phyloP scores from a whole-genome alignment of 2,888 invertebrate genomes.

The Melanargia galathea region DNA sequence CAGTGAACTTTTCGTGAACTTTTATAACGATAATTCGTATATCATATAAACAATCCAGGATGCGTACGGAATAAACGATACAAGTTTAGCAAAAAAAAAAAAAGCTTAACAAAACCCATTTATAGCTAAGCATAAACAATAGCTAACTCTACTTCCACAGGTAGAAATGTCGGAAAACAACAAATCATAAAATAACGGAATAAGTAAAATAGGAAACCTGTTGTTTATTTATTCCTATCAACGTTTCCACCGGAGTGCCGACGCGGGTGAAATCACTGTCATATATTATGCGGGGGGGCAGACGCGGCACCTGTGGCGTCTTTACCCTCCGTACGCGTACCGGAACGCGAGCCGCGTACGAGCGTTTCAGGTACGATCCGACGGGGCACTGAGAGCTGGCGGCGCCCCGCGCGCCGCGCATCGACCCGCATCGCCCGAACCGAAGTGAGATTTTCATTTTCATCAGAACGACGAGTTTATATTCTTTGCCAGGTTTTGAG shows the following conservation, averaged over 20 bases:
- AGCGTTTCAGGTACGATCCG: constrained; percentile 54
- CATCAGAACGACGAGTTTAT: constrained; percentile 22
- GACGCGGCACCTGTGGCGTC: constrained; percentile 66
- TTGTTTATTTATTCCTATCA: constrained; percentile 45
- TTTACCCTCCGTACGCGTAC: constrained; percentile 54
- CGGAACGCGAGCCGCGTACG: constrained; percentile 43
- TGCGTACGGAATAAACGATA: not conserved
- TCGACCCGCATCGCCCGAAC: constrained; percentile 50
- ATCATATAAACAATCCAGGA: not conserved
- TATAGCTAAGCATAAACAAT: constrained; percentile 40
- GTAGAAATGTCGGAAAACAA: constrained; percentile 12
- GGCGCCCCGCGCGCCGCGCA: constrained; percentile 56
- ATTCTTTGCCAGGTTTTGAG: constrained; percentile 25
- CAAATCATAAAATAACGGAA: constrained; percentile 39
- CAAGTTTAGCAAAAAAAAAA: not conserved
- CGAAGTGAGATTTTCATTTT: constrained; percentile 29
- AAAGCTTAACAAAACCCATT: constrained; percentile 43
- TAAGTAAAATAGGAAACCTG: constrained; percentile 11
- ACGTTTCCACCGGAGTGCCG: constrained; percentile 57
- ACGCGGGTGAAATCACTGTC: constrained; percentile 57
- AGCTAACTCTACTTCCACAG: not conserved
- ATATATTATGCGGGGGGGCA: constrained; percentile 59
- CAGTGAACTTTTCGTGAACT: constrained; percentile 54
- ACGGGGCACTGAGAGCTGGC: constrained; percentile 58
- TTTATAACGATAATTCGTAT: constrained; percentile 36